Conservation (phyloP, 2,113 vertebrate species). For the Callospermophilus lateralis region DNA sequence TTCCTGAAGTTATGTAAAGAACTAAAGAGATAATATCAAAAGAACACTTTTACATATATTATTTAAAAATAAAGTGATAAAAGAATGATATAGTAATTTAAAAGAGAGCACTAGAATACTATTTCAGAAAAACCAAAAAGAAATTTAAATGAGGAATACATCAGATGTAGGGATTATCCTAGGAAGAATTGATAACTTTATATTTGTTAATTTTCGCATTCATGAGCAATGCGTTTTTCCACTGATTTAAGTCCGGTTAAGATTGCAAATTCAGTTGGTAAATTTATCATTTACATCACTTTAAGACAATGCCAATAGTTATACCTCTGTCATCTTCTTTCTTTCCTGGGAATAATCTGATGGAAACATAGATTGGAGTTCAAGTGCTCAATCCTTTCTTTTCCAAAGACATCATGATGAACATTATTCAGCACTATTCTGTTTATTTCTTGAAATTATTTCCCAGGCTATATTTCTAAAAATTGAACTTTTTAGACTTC, state of each 20-base stretch:
- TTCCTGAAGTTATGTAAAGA: neutral
- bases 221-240: neutral
- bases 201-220: neutral
- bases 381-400: neutral
- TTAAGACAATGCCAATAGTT: neutral
- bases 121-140: neutral
- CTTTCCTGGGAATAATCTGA: neutral
- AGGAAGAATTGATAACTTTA: neutral
- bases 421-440: neutral
- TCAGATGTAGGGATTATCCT: neutral
- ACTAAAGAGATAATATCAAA: neutral
- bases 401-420: neutral
- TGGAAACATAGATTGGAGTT: neutral
- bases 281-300: neutral
- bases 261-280: neutral
- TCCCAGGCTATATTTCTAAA: neutral
- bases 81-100: neutral
- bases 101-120: neutral
- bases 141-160: neutral
- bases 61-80: neutral
- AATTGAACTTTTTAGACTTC: neutral
- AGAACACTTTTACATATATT: neutral
- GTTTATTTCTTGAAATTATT: neutral
- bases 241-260: neutral
- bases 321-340: neutral